Base-by-base conservation (phyloP, 2,888 invertebrate genomes). In the Diarsia dahlii region DNA sequence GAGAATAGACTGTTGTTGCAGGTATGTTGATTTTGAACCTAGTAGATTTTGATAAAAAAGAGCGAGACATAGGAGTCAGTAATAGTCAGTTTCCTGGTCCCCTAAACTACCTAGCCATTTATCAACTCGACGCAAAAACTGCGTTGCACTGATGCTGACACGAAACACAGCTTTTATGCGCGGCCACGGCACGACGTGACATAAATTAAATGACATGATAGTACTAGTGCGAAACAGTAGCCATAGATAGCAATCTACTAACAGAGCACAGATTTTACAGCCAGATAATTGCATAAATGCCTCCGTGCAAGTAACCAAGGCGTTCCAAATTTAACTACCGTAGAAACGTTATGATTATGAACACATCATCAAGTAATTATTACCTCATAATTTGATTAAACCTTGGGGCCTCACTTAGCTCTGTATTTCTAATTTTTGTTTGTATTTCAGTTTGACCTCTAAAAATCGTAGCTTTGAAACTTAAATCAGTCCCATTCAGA, bases 171-270 rank as follows among this genome's bases (percentile, higher is more conserved):
- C 73, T 80, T 86, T 87, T 87, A 87, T 87, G 87, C 87, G 76
- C 74, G 78, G 66, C 81, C 87, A 87, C 84, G 87, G 63, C 68
- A 76, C 82, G 58, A 84, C 87, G 84, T 88, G 88, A 82, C 87
- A 71, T 75, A 88, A 87, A 88, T 84, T 76, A 75, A 86, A 84
- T 82, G 85, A 81, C 77, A 76, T 84, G 84, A 83, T 83, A 82
- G 67, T 65, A 77, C 58, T 82, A 87, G 78, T 81, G 68, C 75
- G 54, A 81, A 76, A 84, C 83, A 81, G 82, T 82, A 84, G 75
- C 84, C 69, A 72, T 39, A 74, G 82, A 82, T 82, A 75, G 69
- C 48, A 39, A 80, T 82, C 84, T 82, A 84, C 76, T 71, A 81
- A 84, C 82, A 71, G 58, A 52, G 56, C 45, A 65, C 66, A 81